phyloP scores from a whole-genome alignment of 2,888 invertebrate species.

The Scaeva pyrastri region DNA sequence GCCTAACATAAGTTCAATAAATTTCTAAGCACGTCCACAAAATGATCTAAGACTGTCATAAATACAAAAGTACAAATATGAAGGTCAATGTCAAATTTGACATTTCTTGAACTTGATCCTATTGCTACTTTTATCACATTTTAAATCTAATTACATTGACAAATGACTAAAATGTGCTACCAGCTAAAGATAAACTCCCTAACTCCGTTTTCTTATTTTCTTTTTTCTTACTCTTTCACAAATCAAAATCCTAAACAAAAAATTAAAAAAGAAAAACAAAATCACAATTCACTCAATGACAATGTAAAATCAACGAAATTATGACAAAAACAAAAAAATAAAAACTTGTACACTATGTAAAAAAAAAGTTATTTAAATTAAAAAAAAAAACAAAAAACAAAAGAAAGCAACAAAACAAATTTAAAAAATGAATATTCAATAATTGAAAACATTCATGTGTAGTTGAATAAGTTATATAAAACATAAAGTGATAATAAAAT shows the following conservation, averaged over 20 bases:
- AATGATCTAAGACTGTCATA: too few species aligned
- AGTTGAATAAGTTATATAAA: slow-evolving; percentile 66
- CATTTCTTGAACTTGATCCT: too few species aligned
- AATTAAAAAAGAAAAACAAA: slow-evolving; percentile 1
- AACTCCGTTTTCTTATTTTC: not conserved
- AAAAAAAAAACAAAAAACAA: slow-evolving; percentile 29
- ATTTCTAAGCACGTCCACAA: too few species aligned
- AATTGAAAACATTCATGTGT: slow-evolving; percentile 58
- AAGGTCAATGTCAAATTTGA: too few species aligned
- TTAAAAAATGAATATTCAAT: slow-evolving; percentile 40
- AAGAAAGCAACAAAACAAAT: slow-evolving; percentile 30
- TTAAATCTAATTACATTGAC: too few species aligned
- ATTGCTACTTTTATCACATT: too few species aligned
- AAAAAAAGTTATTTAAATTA: slow-evolving; percentile 34
- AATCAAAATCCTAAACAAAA: slow-evolving; percentile 1
- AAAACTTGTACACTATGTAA: slow-evolving; percentile 55
- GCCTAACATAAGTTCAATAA: too few species aligned
- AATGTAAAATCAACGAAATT: slow-evolving; percentile 75
- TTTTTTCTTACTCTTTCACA: not conserved
- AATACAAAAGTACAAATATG: too few species aligned
- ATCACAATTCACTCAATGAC: slow-evolving; percentile 70
- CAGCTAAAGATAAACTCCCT: not conserved
- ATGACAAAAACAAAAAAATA: slow-evolving; percentile 49
- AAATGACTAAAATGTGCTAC: not conserved
- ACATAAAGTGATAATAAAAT: slow-evolving; percentile 74